These are phyloP conservation scores for Carassius gibelio DNA, from an alignment of 2,113 vertebrate species.

Conservation along the genomic window DNA sequence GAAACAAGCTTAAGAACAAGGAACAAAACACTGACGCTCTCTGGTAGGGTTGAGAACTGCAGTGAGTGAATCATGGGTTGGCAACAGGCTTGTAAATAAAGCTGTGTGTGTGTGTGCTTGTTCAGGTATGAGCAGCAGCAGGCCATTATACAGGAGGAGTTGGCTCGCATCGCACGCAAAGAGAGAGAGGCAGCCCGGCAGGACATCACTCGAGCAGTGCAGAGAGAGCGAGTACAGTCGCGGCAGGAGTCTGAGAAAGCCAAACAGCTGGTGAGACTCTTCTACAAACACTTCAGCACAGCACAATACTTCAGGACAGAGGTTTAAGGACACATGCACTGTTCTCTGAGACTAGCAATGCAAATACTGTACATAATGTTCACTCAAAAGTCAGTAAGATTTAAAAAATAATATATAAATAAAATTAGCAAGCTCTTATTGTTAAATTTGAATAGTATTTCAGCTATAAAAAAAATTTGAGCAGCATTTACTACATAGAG, in stretches of 20 bases:
- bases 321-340: slow-evolving; percentile 16
- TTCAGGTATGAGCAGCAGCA: slow-evolving; percentile 82
- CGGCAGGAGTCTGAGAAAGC: slow-evolving; percentile 73
- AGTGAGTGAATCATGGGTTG: not conserved
- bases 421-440: no score
- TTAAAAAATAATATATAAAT: no score
- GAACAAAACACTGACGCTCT: not conserved
- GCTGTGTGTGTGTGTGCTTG: not conserved
- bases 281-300: slow-evolving; percentile 28
- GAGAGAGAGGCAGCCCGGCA: slow-evolving; percentile 77
- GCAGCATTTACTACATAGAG: no score
- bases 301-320: slow-evolving; percentile 6
- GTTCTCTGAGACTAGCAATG: not conserved
- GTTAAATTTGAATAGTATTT: no score
- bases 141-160: slow-evolving; percentile 78
- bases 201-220: slow-evolving; percentile 65
- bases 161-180: slow-evolving; percentile 74
- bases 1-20: not conserved
- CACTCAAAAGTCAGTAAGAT: no score
- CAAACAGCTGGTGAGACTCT: slow-evolving; percentile 78
- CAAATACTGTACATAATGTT: not conserved
- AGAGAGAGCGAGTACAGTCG: slow-evolving; percentile 62
- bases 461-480: no score
- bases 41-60: slow-evolving; percentile 12
- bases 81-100: slow-evolving; percentile 24